phyloP scores from a whole-genome alignment of 2,113 vertebrate genomes.

The Macrotis lagotis region DNA sequence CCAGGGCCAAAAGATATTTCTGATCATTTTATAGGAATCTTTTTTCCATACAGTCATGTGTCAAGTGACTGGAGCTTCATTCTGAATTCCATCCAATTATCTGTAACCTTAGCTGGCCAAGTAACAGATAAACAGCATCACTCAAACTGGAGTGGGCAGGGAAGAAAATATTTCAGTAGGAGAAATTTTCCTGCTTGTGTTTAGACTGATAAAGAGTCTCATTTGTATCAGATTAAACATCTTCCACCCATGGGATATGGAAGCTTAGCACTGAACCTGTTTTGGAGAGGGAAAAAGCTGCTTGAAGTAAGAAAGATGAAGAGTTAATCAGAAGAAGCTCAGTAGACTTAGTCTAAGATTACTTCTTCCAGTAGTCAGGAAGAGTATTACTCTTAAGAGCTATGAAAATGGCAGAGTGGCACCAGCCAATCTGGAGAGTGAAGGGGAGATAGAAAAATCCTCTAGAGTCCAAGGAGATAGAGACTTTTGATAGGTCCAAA shows the following conservation, averaged over 20 bases:
- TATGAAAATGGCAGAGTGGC: not conserved
- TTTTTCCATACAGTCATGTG: constrained; percentile 30
- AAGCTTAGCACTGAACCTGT: not conserved
- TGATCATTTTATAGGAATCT: not conserved
- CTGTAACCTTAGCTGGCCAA: constrained; percentile 39
- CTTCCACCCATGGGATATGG: not conserved
- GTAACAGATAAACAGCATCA: not conserved
- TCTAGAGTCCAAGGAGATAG: not conserved
- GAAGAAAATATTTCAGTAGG: not conserved
- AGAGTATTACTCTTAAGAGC: constrained; percentile 12
- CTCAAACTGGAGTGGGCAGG: not conserved
- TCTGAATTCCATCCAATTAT: constrained; percentile 17
- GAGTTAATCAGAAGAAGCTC: not conserved
- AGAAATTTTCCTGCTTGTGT: not conserved
- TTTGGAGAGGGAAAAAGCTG: not conserved
- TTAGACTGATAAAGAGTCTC: constrained; percentile 22
- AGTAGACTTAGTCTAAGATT: not conserved
- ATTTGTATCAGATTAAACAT: constrained; percentile 21
- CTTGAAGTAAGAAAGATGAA: not conserved
- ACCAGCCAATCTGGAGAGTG: not conserved
- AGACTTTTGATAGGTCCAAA: not conserved
- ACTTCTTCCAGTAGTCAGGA: not conserved
- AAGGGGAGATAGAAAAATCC: not conserved
- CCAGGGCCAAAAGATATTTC: not conserved
- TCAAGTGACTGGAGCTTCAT: not conserved